Evolutionary conservation across 2,797 vertebrate species (phyloP), one percentile per base, ranked within the genome.

Genomic region (Steatocranus sp.): DNA sequence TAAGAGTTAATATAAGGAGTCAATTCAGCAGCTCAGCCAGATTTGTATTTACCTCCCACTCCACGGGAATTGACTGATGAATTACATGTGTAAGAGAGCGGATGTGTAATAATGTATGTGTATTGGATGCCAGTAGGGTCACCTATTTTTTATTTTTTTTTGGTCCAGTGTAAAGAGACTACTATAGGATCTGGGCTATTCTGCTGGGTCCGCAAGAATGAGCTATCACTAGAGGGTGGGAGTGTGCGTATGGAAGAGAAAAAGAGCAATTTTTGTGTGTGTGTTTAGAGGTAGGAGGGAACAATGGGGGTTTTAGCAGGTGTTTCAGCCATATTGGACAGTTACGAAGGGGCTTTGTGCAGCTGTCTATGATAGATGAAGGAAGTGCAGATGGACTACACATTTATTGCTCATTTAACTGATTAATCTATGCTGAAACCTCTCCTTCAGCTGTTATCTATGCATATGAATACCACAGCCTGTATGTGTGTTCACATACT

Each of bases 181-280:
- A 34, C 76, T 36, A 86, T 76, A 74, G 86, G 76, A 63, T 75
- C 10, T 11, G 14, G 14, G 49, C 70, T 49, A 11, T 94, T 93
- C 82, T 93, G 94, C 94, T 91, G 86, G 75, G 84, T 93, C 87
- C 32, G 87, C 92, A 89, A 78, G 83, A 94, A 86, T 48, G 75
- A 84, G 50, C 84, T 78, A 27, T 63, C 1, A 36, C 54, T 66
- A 54, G 73, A 77, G 25, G n/a, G 4, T 46, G 7, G 77, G 38
- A 34, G 74, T 70, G 43, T 43, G 49, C 48, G 73, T 54, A 43
- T 32, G 48, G 74, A 18, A 1, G 17, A 10, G 38, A 43, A 36
- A 61, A 63, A 58, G 63, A 61, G 43, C 8, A 7, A 46, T 80
- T 4, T 75, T 6, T 79, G 78, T 15, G 43, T 15, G 43, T 53